These are phyloP conservation scores for Rissa tridactyla DNA, from an alignment of 2,113 vertebrate species.

Conservation along the genomic window DNA sequence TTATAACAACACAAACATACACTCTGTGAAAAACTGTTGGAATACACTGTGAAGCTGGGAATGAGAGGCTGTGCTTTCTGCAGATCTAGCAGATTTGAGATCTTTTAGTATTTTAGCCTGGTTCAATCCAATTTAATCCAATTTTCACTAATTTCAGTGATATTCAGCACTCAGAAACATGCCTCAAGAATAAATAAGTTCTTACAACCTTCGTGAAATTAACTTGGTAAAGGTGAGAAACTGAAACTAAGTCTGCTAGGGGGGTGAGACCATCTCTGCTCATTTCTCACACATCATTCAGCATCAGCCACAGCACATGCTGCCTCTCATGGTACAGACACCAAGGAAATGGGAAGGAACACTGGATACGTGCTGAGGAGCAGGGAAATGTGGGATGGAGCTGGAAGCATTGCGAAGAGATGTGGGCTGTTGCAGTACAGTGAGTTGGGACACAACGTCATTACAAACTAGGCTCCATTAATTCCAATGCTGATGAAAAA, in stretches of 20 bases:
- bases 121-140: background rate
- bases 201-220: background rate
- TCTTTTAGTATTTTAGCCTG: background rate
- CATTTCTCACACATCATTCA: background rate
- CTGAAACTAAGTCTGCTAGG: background rate
- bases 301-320: background rate
- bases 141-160: background rate
- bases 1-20: background rate
- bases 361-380: background rate
- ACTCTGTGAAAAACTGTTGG: background rate
- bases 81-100: background rate
- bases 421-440: background rate
- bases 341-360: background rate
- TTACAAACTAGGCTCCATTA: background rate
- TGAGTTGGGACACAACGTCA: background rate
- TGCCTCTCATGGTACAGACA: background rate
- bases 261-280: background rate
- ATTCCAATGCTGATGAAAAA: background rate
- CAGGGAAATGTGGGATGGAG: background rate
- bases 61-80: background rate
- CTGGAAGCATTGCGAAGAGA: background rate
- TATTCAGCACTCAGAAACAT: background rate
- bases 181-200: background rate
- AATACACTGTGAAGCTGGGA: background rate
- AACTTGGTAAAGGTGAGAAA: background rate